Evolutionary conservation across 1,140 invertebrate species (phyloP).

Genomic region (Bombus pyrosoma): DNA sequence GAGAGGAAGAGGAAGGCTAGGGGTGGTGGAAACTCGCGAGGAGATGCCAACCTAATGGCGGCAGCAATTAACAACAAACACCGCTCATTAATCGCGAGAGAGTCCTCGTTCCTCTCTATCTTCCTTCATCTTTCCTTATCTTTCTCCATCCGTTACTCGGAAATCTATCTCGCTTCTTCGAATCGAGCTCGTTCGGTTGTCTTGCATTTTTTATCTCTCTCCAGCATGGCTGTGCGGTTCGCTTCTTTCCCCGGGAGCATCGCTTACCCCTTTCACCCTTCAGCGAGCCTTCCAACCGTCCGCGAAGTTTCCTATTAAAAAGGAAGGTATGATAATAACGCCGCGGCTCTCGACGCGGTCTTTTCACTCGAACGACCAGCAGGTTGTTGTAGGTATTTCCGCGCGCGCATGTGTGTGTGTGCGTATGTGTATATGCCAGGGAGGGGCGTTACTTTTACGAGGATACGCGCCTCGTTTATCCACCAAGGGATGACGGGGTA

Average conservation of each 20-base stretch:
- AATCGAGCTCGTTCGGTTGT: slow-evolving; percentile 45
- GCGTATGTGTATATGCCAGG: neutral
- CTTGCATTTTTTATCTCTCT: slow-evolving; percentile 42
- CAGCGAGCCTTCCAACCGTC: slow-evolving; percentile 53
- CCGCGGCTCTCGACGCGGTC: slow-evolving; percentile 58
- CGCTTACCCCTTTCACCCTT: slow-evolving; percentile 66
- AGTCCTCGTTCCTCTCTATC: slow-evolving; percentile 62
- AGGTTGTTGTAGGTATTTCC: slow-evolving; percentile 24
- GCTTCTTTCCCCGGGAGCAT: slow-evolving; percentile 35
- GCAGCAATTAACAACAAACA: slow-evolving; percentile 83
- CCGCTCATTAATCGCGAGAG: slow-evolving; percentile 82
- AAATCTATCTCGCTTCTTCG: slow-evolving; percentile 58
- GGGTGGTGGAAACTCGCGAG: slow-evolving; percentile 45
- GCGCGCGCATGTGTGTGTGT: too few relatives aligned
- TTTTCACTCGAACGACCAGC: slow-evolving; percentile 65
- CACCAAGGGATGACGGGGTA: slow-evolving; percentile 16
- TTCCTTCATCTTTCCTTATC: slow-evolving; percentile 39
- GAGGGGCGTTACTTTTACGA: slow-evolving; percentile 51
- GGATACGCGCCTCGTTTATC: slow-evolving; percentile 56
- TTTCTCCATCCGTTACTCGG: slow-evolving; percentile 20
- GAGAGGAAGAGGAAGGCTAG: slow-evolving; percentile 29
- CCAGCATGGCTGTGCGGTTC: neutral
- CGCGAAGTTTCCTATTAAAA: slow-evolving; percentile 68
- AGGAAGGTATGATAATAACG: slow-evolving; percentile 58
- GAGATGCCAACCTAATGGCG: slow-evolving; percentile 82